phyloP scores from a whole-genome alignment of 2,797 vertebrate species.

The Sebastolobus alascanus region DNA sequence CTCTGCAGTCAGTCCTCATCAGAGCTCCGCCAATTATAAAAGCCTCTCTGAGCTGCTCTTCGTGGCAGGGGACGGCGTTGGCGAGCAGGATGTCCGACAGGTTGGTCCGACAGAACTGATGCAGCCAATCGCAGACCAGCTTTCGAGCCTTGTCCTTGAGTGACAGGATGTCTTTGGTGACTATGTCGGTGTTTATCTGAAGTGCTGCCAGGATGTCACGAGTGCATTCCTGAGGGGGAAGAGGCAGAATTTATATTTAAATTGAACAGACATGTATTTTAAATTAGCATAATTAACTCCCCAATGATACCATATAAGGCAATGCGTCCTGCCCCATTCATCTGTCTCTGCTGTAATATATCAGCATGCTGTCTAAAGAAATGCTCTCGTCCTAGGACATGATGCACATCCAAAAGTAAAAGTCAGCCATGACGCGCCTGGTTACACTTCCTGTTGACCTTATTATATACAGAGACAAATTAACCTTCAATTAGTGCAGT shows the following conservation, averaged over 20 bases:
- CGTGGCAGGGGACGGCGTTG: slow-evolving; percentile 60
- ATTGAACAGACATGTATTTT: not conserved
- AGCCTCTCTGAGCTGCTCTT: slow-evolving; percentile 81
- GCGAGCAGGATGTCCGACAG: slow-evolving; percentile 75
- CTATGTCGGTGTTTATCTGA: slow-evolving; percentile 81
- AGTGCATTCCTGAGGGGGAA: slow-evolving; percentile 87
- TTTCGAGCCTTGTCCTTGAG: slow-evolving; percentile 87
- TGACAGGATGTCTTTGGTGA: slow-evolving; percentile 86
- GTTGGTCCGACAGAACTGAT: slow-evolving; percentile 81
- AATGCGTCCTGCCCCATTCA: not conserved
- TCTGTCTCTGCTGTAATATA: too few species aligned
- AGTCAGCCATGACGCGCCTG: too few species aligned
- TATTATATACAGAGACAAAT: too few species aligned
- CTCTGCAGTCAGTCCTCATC: slow-evolving; percentile 80
- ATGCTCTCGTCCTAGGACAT: too few species aligned
- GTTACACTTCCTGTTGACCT: too few species aligned
- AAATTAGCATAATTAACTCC: too few species aligned
- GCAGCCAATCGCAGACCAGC: slow-evolving; percentile 89
- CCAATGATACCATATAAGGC: too few species aligned
- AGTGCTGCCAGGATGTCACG: slow-evolving; percentile 88
- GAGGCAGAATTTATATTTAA: not conserved
- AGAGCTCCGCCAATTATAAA: slow-evolving; percentile 83
- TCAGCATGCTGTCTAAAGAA: too few species aligned
- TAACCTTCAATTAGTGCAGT: too few species aligned
- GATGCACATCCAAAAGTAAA: too few species aligned